Percentiles rank a stretch among this genome's conserved stretches.
These are phyloP conservation scores for Caenorhabditis imperialis DNA, from an alignment of 2,888 invertebrate species.

Conservation along the genomic window DNA sequence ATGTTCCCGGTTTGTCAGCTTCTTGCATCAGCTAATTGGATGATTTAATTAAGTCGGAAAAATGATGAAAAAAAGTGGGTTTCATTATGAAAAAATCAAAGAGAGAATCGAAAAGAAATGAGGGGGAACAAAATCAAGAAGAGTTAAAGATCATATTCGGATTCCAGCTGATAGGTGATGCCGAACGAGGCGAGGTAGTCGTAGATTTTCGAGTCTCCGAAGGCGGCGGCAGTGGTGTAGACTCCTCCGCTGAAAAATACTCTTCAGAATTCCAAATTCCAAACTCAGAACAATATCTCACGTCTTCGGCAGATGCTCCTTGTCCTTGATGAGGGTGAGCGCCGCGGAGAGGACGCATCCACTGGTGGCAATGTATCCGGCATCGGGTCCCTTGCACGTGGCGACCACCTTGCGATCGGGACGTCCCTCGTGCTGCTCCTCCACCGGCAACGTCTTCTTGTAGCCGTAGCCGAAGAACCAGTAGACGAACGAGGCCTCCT, in stretches of 20 bases:
- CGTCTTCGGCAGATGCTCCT: constrained; percentile 85
- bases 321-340: constrained; percentile 85
- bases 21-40: constrained; percentile 42
- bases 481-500: constrained; percentile 82
- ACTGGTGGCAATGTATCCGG: constrained; percentile 80
- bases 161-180: constrained; percentile 67
- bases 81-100: no score
- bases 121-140: no score
- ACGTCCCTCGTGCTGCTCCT: constrained; percentile 80
- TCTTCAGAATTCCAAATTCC: no score
- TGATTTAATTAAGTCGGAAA: constrained; percentile 23
- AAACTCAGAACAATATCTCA: constrained; percentile 79
- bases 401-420: constrained; percentile 84
- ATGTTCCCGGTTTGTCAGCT: constrained; percentile 10
- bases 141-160: constrained; percentile 28
- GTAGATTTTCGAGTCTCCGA: constrained; percentile 87
- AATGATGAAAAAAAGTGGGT: no score
- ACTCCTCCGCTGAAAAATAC: constrained; percentile 87
- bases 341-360: constrained; percentile 85
- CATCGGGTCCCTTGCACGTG: constrained; percentile 82
- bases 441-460: constrained; percentile 81
- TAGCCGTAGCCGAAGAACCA: constrained; percentile 88
- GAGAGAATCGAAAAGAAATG: no score
- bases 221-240: constrained; percentile 86
- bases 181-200: constrained; percentile 85